phyloP scores from a whole-genome alignment of 2,888 invertebrate genomes.

The Rhamnusium bicolor region DNA sequence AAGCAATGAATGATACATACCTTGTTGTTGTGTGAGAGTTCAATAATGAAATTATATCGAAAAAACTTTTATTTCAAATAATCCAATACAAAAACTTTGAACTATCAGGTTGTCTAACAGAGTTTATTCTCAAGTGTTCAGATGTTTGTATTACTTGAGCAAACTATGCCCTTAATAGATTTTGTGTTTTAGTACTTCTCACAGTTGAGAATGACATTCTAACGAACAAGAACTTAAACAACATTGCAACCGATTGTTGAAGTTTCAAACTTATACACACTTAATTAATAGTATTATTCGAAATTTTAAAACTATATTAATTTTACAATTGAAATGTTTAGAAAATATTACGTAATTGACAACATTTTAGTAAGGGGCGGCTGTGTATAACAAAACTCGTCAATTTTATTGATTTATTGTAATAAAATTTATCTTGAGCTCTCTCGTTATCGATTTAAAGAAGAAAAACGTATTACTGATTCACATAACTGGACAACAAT shows the following conservation, averaged over 20 bases:
- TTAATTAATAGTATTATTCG: not conserved
- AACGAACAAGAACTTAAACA: constrained; percentile 2
- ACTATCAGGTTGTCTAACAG: not conserved
- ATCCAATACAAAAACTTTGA: not conserved
- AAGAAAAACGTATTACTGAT: no score
- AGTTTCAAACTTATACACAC: not conserved
- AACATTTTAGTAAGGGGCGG: no score
- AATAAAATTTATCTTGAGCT: no score
- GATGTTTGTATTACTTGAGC: not conserved
- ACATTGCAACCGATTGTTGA: not conserved
- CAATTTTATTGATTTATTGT: no score
- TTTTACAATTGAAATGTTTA: no score
- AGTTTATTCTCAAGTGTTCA: not conserved
- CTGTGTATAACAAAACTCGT: no score
- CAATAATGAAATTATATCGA: not conserved
- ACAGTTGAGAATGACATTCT: not conserved
- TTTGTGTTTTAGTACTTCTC: not conserved
- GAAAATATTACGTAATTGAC: no score
- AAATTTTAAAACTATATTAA: not conserved
- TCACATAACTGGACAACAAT: no score
- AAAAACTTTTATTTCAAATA: not conserved
- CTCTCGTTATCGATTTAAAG: no score
- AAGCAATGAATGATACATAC: no score
- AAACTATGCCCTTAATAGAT: constrained; percentile 10
- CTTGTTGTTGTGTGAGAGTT: no score